Conservation (phyloP, 1,140 invertebrate species). For the Fopius arisanus region DNA sequence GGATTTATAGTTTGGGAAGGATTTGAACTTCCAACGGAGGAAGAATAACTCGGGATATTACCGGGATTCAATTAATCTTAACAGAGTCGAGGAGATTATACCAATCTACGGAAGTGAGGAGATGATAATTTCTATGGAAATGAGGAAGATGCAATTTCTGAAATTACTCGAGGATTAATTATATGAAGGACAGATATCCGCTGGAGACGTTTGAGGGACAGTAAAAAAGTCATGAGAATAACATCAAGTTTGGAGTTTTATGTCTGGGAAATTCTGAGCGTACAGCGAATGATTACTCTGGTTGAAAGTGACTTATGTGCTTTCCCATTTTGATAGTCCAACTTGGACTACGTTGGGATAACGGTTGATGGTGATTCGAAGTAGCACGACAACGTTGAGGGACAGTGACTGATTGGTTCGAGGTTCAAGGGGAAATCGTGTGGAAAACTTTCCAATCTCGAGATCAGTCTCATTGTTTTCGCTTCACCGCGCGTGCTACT, state of each 20-base stretch:
- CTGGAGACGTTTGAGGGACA: no score
- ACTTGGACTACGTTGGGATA: neutral
- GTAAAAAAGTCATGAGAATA: no score
- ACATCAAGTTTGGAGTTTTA: no score
- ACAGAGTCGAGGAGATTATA: neutral
- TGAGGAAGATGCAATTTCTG: neutral
- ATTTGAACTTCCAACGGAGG: neutral
- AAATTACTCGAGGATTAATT: neutral
- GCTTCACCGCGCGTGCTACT: neutral
- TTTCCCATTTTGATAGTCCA: neutral
- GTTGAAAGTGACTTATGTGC: neutral
- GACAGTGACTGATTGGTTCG: neutral
- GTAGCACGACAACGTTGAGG: neutral
- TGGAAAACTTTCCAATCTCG: conserved; percentile 1
- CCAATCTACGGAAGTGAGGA: neutral
- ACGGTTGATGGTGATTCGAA: neutral
- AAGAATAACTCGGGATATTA: neutral
- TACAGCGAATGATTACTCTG: no score
- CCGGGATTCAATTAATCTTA: neutral
- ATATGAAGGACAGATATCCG: no score
- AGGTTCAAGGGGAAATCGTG: neutral
- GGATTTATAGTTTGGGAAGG: neutral
- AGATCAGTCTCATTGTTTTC: neutral
- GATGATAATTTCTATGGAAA: neutral
- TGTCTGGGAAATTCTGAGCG: no score